These are phyloP conservation scores for Cynaeus angustus DNA, from an alignment of 2,888 invertebrate genomes.

Conservation along the genomic window DNA sequence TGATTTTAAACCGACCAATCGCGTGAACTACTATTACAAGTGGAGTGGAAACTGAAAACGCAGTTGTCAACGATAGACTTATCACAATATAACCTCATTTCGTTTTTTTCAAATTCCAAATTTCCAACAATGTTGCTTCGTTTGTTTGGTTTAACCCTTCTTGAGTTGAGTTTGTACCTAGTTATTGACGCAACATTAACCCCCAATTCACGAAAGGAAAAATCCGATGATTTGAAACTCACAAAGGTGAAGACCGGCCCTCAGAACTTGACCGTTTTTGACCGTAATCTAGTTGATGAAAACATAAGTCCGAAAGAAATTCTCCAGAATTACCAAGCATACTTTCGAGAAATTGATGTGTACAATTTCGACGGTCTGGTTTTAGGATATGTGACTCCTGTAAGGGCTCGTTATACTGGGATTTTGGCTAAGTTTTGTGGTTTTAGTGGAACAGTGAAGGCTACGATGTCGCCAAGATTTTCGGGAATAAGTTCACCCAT, in stretches of 20 bases:
- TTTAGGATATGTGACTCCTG: slow-evolving; percentile 94
- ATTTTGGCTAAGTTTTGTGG: slow-evolving; percentile 4
- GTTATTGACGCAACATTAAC: slow-evolving; percentile 20
- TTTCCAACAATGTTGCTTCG: slow-evolving; percentile 7
- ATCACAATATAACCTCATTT: slow-evolving; percentile 22
- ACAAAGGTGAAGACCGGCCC: slow-evolving; percentile 57
- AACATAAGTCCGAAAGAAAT: slow-evolving; percentile 83
- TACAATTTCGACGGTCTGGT: slow-evolving; percentile 83
- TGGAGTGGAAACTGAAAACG: not conserved
- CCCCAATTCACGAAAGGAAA: slow-evolving; percentile 22
- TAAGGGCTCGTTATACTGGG: slow-evolving; percentile 64
- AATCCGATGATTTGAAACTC: slow-evolving; percentile 3
- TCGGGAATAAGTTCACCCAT: slow-evolving; percentile 91
- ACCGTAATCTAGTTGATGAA: slow-evolving; percentile 81
- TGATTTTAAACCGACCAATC: too few species aligned
- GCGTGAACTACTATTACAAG: too few species aligned
- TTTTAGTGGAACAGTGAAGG: slow-evolving; percentile 96
- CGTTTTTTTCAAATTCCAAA: slow-evolving; percentile 4
- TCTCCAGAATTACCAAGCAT: slow-evolving; percentile 83
- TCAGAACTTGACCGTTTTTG: slow-evolving; percentile 74
- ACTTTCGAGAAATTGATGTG: slow-evolving; percentile 79
- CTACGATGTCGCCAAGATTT: slow-evolving; percentile 92
- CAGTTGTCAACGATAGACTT: too few species aligned
- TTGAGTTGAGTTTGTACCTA: not conserved
- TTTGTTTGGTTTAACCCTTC: not conserved